Evolutionary conservation across 2,113 vertebrate genomes (phyloP).

Genomic region (Salvelinus fontinalis): DNA sequence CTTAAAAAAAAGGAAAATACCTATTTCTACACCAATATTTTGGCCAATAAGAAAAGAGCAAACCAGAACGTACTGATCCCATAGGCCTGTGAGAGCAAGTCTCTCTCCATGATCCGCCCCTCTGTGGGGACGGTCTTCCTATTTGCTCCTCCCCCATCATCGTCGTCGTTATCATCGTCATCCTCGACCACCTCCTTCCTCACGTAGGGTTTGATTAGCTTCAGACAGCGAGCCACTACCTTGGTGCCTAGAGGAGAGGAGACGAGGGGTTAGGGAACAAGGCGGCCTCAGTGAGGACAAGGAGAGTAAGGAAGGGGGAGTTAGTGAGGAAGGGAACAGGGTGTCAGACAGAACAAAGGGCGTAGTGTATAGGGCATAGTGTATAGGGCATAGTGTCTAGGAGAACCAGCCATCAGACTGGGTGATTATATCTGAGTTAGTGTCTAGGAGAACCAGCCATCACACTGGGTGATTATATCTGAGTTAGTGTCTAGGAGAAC

Average conservation of each 20-base stretch:
- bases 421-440: too few relatives aligned
- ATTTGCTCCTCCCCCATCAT: constrained; percentile 34
- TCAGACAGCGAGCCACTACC: constrained; percentile 85
- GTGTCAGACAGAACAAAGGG: not conserved
- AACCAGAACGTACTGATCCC: constrained; percentile 80
- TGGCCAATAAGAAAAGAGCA: not conserved
- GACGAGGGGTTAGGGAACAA: not conserved
- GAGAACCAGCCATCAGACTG: too few relatives aligned
- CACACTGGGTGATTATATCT: too few relatives aligned
- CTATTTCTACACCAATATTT: not conserved
- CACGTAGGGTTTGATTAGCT: constrained; percentile 82
- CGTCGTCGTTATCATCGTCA: constrained; percentile 80
- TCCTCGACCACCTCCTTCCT: constrained; percentile 80
- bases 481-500: too few relatives aligned
- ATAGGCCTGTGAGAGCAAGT: constrained; percentile 90
- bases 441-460: too few relatives aligned
- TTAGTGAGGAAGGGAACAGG: too few relatives aligned
- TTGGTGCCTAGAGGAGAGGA: constrained; percentile 77
- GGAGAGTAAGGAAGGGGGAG: too few relatives aligned
- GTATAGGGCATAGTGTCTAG: too few relatives aligned
- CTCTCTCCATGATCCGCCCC: constrained; percentile 84
- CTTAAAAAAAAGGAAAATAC: not conserved
- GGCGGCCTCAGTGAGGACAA: too few relatives aligned
- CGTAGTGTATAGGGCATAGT: too few relatives aligned
- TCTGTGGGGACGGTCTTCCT: constrained; percentile 68